These are phyloP conservation scores for Bombus ignitus DNA, from an alignment of 1,140 invertebrate genomes.

Conservation along the genomic window DNA sequence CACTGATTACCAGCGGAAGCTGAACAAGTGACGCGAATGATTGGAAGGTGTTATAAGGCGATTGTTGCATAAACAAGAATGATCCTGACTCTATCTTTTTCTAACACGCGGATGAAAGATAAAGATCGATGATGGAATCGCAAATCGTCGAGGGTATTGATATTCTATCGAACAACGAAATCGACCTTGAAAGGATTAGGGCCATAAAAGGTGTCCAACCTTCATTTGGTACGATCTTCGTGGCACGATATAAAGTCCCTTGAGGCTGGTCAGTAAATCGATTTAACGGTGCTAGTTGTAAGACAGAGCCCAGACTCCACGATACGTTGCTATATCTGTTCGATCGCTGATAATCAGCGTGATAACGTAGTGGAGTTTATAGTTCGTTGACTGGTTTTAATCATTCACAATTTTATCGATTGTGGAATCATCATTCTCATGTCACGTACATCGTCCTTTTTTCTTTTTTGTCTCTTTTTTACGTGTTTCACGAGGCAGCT, in stretches of 20 bases:
- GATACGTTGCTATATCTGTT: constrained; percentile 32
- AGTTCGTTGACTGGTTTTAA: not conserved
- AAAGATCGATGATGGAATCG: not conserved
- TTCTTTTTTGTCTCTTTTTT: not conserved
- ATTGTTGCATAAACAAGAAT: not conserved
- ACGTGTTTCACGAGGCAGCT: not conserved
- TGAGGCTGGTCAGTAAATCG: constrained; percentile 25
- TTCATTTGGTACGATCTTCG: constrained; percentile 1
- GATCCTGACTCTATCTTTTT: not conserved
- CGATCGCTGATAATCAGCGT: not conserved
- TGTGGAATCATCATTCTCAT: not conserved
- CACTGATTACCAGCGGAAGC: not conserved
- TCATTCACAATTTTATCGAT: not conserved
- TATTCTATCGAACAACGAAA: constrained; percentile 25
- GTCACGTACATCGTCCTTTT: not conserved
- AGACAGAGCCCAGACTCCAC: not conserved
- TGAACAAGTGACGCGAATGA: too few relatives aligned
- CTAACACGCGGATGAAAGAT: too few relatives aligned
- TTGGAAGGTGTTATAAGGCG: not conserved
- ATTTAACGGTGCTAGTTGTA: constrained; percentile 45
- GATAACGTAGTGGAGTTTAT: not conserved
- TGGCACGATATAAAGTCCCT: constrained; percentile 1
- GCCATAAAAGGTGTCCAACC: not conserved
- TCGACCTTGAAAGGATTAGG: constrained; percentile 27
- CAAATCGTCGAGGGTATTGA: not conserved